Evolutionary conservation across 2,888 invertebrate species (phyloP), one percentile per base, ranked within the genome.

Genomic region (Lasioglossum leucozonium): DNA sequence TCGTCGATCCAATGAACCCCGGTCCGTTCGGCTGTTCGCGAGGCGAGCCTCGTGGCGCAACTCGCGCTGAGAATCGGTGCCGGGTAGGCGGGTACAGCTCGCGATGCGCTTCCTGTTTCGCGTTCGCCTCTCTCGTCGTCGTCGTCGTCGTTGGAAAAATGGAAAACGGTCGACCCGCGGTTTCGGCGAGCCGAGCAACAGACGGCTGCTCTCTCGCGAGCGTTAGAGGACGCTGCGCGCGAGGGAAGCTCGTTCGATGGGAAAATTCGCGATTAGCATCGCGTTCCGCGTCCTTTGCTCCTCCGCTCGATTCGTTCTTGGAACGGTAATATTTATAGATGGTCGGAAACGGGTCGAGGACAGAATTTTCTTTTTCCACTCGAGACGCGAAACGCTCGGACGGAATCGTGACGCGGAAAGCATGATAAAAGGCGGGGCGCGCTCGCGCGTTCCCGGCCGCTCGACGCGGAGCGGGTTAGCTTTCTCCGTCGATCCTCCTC

Each of bases 331-430:
- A 79, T 79, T 79, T 79, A 79, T 73, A 79, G 73, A 58, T 37
- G 72, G 44, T 37, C n/a, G 37, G 47, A 79, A 79, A 37, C 79
- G 73, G 79, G 79, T 79, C 79, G 79, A 79, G 79, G 79, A 79
- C 79, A 40, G 73, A n/a, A 73, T 79, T 79, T 79, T 73, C 79
- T 79, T 79, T 79, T 58, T 72, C 78, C 11, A 18, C 44, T 44
- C 72, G 72, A 37, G 42, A 44, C 78, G 73, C 47, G 72, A 76
- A 40, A 62, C 62, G 75, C 58, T 44, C 30, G 42, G 71, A 77
- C 71, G 77, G 62, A 62, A 62, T 62, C 13, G 58, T 62, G 58
- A 62, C 58, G 58, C 58, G 58, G 26, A 62, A 58, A 58, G 26
- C 26, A 13, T 26, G 72, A 62, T 47, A 62, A 78, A 78, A 65